A percentile compares a stretch with the other conserved stretches of the same genome.
phyloP scores from a whole-genome alignment of 2,113 vertebrate genomes.

The Gymnarchus niloticus region DNA sequence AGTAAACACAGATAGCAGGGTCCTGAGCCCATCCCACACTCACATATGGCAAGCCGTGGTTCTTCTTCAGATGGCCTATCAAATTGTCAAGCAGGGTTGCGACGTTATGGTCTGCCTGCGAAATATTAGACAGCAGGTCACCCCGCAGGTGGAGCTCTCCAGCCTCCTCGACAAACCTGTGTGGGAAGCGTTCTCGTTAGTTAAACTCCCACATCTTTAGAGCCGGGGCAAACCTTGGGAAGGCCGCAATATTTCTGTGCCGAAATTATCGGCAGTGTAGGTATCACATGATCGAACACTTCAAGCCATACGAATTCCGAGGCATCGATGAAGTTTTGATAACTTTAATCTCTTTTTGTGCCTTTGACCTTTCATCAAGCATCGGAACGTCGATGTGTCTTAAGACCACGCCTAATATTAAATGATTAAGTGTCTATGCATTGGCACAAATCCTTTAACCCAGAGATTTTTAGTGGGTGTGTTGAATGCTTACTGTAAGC shows the following conservation, averaged over 20 bases:
- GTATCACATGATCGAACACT: neutral
- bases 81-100: neutral
- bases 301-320: neutral
- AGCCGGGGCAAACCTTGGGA: neutral
- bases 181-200: neutral
- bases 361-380: neutral
- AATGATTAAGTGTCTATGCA: neutral
- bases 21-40: neutral
- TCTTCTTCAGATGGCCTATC: neutral
- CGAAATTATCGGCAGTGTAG: neutral
- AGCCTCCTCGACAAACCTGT: neutral
- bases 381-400: neutral
- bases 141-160: neutral
- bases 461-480: neutral
- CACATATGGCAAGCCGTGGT: neutral
- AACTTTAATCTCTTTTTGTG: neutral
- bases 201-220: neutral
- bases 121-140: neutral
- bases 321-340: neutral
- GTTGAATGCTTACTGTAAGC: neutral
- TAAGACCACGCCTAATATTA: neutral
- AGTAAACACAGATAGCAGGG: constrained; percentile 12
- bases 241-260: neutral
- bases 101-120: neutral
- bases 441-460: neutral